Evolutionary conservation across 2,888 invertebrate species (phyloP), one percentile per base, ranked within the genome.

Genomic region (Stictocephala bisonia): DNA sequence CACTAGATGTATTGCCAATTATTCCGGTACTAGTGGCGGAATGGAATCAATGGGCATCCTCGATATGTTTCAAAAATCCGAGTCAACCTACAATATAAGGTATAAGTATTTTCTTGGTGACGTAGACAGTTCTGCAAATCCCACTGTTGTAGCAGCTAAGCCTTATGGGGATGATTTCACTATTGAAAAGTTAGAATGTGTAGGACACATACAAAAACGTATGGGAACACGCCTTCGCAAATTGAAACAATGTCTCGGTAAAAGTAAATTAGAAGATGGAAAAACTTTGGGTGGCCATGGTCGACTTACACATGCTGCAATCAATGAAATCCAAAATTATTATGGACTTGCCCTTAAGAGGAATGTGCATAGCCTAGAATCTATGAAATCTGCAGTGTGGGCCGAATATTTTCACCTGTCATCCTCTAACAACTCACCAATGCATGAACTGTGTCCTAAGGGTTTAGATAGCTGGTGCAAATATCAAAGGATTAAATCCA

Each of bases 81-180:
- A 56, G 9, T 7, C 26, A 24, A 26, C 15, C 11, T 9, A 31
- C 31, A 11, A 31, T 6, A 15, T 60, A 1, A 4, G 29, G 22
- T 60, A 29, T 9, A 60, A 60, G 15, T 27, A 60, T 60, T 60
- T 60, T 31, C 35, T 60, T 31, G 60, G 60, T 7, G 60, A 60
- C 31, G 60, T 27, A 2, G 60, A 31, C 15, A 60, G 60, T 11
- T 29, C 60, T 2, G 64, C 64, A 3, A 22, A 64, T 18, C 64
- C 64, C 13, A 64, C 40, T 1, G 64, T 64, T 9, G 40, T 64
- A 24, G 4, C 18, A 41, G 26, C 9, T 2, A 60, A 60, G 11
- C 60, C 31, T 3, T 60, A 31, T 29, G 31, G 60, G 2, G 7
- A 6, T 2, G 40, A 35, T 60, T 60, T 60, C 20, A 18, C 20